Evolutionary conservation across 2,797 vertebrate genomes (phyloP).

Genomic region (Xiphophorus birchmanni): DNA sequence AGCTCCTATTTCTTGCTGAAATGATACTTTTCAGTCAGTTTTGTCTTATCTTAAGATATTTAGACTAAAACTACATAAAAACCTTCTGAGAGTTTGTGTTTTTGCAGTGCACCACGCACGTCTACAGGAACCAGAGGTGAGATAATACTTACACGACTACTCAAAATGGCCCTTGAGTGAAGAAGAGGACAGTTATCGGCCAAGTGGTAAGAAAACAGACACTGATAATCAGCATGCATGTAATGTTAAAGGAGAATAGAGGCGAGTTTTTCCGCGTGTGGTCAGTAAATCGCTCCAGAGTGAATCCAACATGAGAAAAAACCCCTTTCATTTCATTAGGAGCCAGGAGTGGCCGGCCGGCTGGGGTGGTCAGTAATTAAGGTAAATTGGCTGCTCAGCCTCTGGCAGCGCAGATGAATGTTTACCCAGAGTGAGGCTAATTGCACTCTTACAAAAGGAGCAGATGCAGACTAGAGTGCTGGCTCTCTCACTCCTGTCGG

Average conservation of each 20-base stretch:
- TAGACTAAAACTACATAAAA: too few relatives aligned
- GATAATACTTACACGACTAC: conserved; percentile 69
- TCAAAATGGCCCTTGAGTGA: conserved; percentile 62
- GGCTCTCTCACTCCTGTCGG: conserved; percentile 65
- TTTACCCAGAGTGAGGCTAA: conserved; percentile 81
- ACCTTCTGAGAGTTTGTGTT: too few relatives aligned
- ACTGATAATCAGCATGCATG: conserved; percentile 40
- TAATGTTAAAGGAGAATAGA: conserved; percentile 38
- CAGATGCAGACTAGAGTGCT: conserved; percentile 67
- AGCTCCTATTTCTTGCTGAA: too few relatives aligned
- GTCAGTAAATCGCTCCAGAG: conserved; percentile 55
- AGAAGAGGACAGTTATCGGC: conserved; percentile 56
- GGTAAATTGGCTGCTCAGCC: conserved; percentile 81
- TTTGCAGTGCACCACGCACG: conserved; percentile 26
- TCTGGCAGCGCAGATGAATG: conserved; percentile 78
- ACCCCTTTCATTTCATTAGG: conserved; percentile 74
- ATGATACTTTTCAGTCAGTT: too few relatives aligned
- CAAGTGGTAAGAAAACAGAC: conserved; percentile 53
- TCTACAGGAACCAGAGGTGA: conserved; percentile 32
- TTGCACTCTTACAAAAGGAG: conserved; percentile 77
- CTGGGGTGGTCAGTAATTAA: conserved; percentile 76
- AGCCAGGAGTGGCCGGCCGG: conserved; percentile 46
- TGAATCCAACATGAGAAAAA: conserved; percentile 66
- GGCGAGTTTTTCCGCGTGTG: conserved; percentile 56
- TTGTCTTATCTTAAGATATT: too few relatives aligned